Base-by-base conservation (phyloP, 2,888 invertebrate species). In the Neocrepidodera transversa region DNA sequence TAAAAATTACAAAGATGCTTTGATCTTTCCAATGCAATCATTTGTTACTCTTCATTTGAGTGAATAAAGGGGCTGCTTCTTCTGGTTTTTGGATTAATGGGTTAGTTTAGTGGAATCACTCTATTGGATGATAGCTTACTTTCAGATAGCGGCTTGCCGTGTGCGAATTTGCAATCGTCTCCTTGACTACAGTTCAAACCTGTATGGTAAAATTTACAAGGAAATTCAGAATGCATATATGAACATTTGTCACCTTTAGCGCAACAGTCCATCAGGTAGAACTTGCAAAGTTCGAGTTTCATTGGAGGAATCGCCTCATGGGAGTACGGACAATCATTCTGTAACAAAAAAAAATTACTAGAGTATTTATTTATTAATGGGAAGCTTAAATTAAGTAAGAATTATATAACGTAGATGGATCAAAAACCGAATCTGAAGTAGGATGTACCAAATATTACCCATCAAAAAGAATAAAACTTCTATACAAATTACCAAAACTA, bases 141-240 rank as follows among this genome's bases (percentile, higher is more conserved):
- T 64, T 95, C 95, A 51, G 86, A 87, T n/a, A 97, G 82, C 0
- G 93, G 92, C 71, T 88, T 88, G 14, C 89, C 89, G 78, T 98
- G 97, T 20, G 94, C 93, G 80, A 97, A 97, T 80, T 95, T 94
- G 82, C 97, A 98, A 62, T 90, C 88, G 23, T 87, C 87, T 48
- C 85, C 84, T 30, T 83, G 86, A 65, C 86, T 86, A 79, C 97
- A 97, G 54, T 90, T 89, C 79, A 92, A 85, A 64, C 96, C 96
- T 51, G 95, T 92, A 78, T 98, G 97, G 80, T 90, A 96, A 82
- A 91, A 97, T 84, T 97, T 97, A 82, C 97, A 97, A 13, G 97
- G 97, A 79, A 96, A 97, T 79, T 97, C 96, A 72, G 91, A 88
- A 82, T 97, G 97, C 92, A 97, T 92, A 77, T 95, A 98, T 14